A percentile compares a stretch with the other conserved stretches of the same genome.
These are phyloP conservation scores for Thymelicus sylvestris DNA, from an alignment of 2,888 invertebrate species.

Conservation along the genomic window DNA sequence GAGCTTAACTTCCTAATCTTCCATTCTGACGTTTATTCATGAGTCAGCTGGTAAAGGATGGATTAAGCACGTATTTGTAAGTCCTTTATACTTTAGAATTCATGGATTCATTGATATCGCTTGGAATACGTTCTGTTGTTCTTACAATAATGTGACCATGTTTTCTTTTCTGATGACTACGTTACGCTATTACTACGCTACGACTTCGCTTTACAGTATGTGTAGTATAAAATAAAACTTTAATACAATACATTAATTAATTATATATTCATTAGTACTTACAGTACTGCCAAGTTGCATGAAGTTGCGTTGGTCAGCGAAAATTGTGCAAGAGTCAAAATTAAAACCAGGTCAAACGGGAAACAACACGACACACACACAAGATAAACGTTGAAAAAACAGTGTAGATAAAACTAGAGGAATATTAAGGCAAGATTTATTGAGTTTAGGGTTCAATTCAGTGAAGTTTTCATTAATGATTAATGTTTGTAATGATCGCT, in stretches of 20 bases:
- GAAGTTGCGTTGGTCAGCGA: constrained; percentile 47
- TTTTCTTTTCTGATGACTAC: no score
- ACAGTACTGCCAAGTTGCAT: constrained; percentile 46
- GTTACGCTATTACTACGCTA: no score
- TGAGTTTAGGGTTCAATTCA: constrained; percentile 48
- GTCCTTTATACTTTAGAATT: no score
- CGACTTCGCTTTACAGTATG: no score
- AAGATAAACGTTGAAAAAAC: constrained; percentile 44
- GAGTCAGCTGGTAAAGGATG: no score
- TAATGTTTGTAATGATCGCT: constrained; percentile 56
- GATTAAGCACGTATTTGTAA: no score
- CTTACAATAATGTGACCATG: no score
- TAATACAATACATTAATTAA: neutral
- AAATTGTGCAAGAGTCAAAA: constrained; percentile 73
- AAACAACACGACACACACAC: constrained; percentile 50
- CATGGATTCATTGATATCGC: no score
- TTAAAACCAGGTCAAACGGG: constrained; percentile 70
- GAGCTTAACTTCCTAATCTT: no score
- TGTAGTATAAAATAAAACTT: no score
- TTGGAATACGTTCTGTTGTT: no score
- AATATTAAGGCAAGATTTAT: constrained; percentile 55
- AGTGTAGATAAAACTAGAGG: constrained; percentile 45
- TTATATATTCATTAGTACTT: constrained; percentile 43
- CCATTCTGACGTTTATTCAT: no score
- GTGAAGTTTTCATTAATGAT: constrained; percentile 67